These are phyloP conservation scores for Urocitellus parryii DNA, from an alignment of 2,113 vertebrate genomes.

Conservation along the genomic window DNA sequence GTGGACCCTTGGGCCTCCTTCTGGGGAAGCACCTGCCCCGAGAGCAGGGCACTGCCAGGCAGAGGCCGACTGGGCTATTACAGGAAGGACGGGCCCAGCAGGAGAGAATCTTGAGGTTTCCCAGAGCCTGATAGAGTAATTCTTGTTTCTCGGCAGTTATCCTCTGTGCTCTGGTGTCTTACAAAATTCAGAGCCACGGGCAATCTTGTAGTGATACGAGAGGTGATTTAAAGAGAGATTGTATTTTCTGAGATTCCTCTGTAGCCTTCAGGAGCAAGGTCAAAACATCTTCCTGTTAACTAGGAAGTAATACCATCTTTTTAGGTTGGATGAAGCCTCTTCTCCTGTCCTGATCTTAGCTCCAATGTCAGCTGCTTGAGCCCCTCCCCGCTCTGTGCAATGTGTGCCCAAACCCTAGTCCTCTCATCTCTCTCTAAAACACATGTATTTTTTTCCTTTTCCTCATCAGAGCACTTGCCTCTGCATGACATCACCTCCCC, in stretches of 20 bases:
- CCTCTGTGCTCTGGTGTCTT: background rate
- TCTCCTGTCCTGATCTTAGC: background rate
- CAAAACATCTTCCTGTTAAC: background rate
- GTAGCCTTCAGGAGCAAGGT: background rate
- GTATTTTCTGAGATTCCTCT: background rate
- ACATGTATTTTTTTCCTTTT: background rate
- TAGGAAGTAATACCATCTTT: background rate
- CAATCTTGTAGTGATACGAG: background rate
- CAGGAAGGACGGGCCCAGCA: background rate
- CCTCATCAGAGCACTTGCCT: background rate
- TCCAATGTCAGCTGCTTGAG: background rate
- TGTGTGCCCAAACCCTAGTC: too few relatives aligned
- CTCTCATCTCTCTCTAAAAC: background rate
- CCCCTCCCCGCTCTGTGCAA: background rate
- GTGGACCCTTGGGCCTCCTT: background rate
- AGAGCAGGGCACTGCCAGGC: background rate
- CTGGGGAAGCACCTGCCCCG: background rate
- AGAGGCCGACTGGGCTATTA: background rate
- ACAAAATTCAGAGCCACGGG: background rate
- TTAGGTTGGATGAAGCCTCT: accelerated
- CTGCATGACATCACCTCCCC: background rate
- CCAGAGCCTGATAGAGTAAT: background rate
- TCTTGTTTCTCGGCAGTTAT: background rate
- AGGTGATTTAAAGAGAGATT: background rate
- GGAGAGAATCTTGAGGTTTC: background rate